These are phyloP conservation scores for Temnothorax longispinosus DNA, from an alignment of 1,140 invertebrate species.

Conservation along the genomic window DNA sequence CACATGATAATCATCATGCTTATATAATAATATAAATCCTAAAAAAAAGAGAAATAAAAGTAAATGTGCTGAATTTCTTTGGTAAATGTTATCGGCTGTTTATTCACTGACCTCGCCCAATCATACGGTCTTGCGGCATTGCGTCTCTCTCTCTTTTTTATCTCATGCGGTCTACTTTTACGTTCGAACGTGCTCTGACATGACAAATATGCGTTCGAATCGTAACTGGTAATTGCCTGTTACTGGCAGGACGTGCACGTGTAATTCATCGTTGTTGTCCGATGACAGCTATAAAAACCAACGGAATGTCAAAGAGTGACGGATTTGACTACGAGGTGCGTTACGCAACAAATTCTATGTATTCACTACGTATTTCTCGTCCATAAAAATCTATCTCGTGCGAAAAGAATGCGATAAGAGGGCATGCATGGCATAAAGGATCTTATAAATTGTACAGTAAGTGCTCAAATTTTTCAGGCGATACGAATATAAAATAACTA, in stretches of 20 bases:
- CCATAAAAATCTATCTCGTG: background rate
- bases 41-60: constrained; percentile 8
- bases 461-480: background rate
- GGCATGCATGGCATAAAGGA: background rate
- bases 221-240: constrained; percentile 42
- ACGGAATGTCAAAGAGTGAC: constrained; percentile 29
- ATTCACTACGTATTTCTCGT: background rate
- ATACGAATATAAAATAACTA: background rate
- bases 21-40: background rate
- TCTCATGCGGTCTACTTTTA: constrained; percentile 28
- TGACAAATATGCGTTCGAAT: constrained; percentile 67
- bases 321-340: background rate
- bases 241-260: constrained; percentile 31
- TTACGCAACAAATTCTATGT: background rate
- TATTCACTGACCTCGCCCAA: constrained; percentile 45
- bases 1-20: background rate
- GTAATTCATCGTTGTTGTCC: constrained; percentile 34
- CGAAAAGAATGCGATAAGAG: background rate
- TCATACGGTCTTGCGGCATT: constrained; percentile 34
- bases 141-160: background rate
- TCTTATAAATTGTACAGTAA: background rate
- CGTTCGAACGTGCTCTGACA: constrained; percentile 65
- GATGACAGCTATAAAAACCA: constrained; percentile 30
- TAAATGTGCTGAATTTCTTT: constrained; percentile 9
- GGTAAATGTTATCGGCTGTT: constrained; percentile 33